These are phyloP conservation scores for Piaya cayana DNA, from an alignment of 2,113 vertebrate species.

Conservation along the genomic window DNA sequence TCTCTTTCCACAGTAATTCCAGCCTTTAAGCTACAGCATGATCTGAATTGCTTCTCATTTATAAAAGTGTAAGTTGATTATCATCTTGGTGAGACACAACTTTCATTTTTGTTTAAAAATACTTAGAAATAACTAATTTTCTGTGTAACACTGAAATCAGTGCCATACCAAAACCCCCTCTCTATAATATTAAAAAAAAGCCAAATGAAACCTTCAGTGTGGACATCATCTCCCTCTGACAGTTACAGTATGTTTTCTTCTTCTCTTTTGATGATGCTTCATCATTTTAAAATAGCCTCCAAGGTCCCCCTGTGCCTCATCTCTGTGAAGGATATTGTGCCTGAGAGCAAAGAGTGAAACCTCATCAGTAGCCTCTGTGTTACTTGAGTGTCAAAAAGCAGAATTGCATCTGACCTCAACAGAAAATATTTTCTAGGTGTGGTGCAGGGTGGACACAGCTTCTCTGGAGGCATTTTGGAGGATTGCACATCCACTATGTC, in stretches of 20 bases:
- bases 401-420: too few relatives aligned
- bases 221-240: neutral
- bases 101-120: neutral
- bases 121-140: neutral
- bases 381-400: neutral
- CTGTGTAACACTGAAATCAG: neutral
- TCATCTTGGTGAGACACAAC: neutral
- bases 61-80: neutral
- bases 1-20: neutral
- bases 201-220: neutral
- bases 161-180: neutral
- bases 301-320: neutral
- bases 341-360: neutral
- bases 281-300: neutral
- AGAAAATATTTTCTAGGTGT: neutral
- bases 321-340: neutral
- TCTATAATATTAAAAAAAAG: neutral
- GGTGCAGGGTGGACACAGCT: neutral
- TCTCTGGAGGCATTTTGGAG: neutral
- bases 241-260: neutral
- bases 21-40: neutral
- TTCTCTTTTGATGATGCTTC: neutral
- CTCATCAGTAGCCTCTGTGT: neutral
- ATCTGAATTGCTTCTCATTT: neutral
- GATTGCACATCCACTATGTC: fast-evolving